A percentile compares a stretch with the other conserved stretches of the same genome.
These are phyloP conservation scores for Mormyrus lacerda DNA, from an alignment of 2,113 vertebrate species.

Conservation along the genomic window DNA sequence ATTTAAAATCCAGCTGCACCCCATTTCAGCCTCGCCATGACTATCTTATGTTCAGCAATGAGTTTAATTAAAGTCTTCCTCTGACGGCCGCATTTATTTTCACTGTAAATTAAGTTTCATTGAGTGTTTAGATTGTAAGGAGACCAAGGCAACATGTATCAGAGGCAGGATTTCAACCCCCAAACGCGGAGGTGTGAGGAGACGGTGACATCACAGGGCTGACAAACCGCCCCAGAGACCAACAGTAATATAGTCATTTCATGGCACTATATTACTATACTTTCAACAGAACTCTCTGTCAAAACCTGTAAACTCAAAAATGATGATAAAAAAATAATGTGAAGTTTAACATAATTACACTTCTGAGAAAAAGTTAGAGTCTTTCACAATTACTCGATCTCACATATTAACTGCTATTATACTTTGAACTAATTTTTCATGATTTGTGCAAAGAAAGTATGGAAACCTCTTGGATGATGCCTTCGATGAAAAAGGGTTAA, in stretches of 20 bases:
- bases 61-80: not conserved
- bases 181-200: not conserved
- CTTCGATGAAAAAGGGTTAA: not conserved
- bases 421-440: not conserved
- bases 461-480: not conserved
- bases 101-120: not conserved
- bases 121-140: not conserved
- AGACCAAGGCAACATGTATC: not conserved
- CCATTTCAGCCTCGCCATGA: not conserved
- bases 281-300: not conserved
- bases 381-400: not conserved
- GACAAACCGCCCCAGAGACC: not conserved
- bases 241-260: not conserved
- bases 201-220: not conserved
- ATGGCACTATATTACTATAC: not conserved
- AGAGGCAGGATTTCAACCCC: not conserved
- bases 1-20: not conserved
- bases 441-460: not conserved
- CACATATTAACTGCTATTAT: not conserved
- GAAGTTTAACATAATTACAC: not conserved
- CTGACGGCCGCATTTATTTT: not conserved
- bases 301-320: not conserved
- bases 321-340: not conserved
- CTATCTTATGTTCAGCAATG: not conserved
- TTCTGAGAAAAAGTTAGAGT: not conserved